Evolutionary conservation across 2,888 invertebrate genomes (phyloP).

Genomic region (Heliconius erato): DNA sequence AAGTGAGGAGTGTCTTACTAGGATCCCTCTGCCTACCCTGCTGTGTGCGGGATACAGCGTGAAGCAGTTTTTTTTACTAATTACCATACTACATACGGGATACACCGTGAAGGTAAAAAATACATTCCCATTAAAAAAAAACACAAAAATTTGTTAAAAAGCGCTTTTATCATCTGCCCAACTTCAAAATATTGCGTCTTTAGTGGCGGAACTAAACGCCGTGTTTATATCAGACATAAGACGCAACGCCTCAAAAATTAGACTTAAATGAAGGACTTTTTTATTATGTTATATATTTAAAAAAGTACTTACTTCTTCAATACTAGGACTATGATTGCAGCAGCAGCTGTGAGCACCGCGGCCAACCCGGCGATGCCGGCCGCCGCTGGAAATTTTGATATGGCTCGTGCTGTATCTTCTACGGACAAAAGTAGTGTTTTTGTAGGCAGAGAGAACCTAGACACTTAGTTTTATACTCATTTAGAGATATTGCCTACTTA

Average conservation of each 20-base stretch:
- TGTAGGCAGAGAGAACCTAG: not conserved
- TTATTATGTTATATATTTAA: not conserved
- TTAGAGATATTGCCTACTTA: not conserved
- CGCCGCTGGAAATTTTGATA: constrained; percentile 72
- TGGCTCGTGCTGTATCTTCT: constrained; percentile 72
- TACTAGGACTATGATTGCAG: constrained; percentile 68
- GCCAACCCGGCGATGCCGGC: constrained; percentile 74
- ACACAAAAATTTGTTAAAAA: no score
- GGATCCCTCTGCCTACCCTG: no score
- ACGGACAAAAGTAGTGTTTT: constrained; percentile 20
- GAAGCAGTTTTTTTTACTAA: no score
- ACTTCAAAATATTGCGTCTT: no score
- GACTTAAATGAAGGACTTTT: no score
- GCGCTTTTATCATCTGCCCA: no score
- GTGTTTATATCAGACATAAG: not conserved
- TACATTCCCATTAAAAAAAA: no score
- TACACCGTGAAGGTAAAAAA: no score
- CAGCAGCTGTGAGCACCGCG: constrained; percentile 70
- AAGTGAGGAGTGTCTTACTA: no score
- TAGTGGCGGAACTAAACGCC: not conserved
- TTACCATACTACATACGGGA: no score
- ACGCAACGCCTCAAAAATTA: no score
- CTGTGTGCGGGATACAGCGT: no score
- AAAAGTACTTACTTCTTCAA: constrained; percentile 66
- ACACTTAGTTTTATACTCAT: not conserved